These are phyloP conservation scores for Troglohyphantes excavatus DNA, from an alignment of 2,888 invertebrate species.

Conservation along the genomic window DNA sequence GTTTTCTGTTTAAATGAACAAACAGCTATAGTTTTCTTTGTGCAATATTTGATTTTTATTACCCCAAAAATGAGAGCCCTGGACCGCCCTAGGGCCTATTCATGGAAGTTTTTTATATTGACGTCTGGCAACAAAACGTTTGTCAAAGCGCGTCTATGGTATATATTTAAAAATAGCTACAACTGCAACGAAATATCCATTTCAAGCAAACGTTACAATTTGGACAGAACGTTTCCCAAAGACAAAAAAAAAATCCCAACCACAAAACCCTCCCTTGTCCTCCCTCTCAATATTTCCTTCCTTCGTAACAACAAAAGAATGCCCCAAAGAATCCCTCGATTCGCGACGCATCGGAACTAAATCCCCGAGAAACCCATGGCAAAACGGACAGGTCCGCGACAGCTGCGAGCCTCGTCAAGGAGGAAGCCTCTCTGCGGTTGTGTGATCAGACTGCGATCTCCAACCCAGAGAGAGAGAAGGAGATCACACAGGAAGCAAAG, in stretches of 20 bases:
- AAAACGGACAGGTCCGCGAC: not conserved
- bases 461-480: not conserved
- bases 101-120: too few species aligned
- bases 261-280: too few species aligned
- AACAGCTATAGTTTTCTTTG: too few species aligned
- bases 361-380: not conserved
- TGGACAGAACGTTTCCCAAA: not conserved
- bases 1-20: too few species aligned
- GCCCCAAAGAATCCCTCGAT: not conserved
- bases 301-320: not conserved
- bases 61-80: too few species aligned
- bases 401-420: not conserved
- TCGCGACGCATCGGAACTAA: not conserved
- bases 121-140: too few species aligned
- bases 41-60: too few species aligned
- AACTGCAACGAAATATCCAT: too few species aligned
- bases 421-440: constrained; percentile 29
- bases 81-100: too few species aligned
- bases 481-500: constrained; percentile 39
- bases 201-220: not conserved
- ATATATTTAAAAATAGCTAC: too few species aligned
- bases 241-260: too few species aligned
- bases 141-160: too few species aligned
- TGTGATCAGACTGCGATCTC: constrained; percentile 23
- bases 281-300: not conserved